phyloP scores from a whole-genome alignment of 2,797 vertebrate species.

The Echeneis naucrates region DNA sequence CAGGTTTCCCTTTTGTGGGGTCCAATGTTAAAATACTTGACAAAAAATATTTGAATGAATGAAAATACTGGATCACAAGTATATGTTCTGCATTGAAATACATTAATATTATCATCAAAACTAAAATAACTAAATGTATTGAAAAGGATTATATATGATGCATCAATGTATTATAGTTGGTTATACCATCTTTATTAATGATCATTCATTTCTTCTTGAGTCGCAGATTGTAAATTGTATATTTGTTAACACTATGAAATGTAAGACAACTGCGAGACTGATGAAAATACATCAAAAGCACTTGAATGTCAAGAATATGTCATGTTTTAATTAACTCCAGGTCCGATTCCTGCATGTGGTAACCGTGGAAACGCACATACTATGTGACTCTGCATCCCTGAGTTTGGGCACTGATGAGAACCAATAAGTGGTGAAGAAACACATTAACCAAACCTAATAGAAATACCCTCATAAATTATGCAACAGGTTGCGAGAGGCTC shows the following conservation, averaged over 20 bases:
- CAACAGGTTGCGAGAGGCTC: constrained; percentile 71
- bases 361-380: constrained; percentile 64
- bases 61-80: not conserved
- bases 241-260: no score
- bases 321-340: constrained; percentile 56
- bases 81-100: not conserved
- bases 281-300: constrained; percentile 38
- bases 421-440: constrained; percentile 69
- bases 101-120: not conserved
- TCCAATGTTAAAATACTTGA: not conserved
- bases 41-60: not conserved
- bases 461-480: constrained; percentile 79
- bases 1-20: not conserved
- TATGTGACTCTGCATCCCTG: constrained; percentile 16
- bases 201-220: not conserved
- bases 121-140: no score
- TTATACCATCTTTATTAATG: not conserved
- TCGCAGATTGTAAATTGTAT: not conserved
- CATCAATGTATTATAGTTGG: no score
- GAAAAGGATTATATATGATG: no score
- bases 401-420: constrained; percentile 60
- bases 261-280: no score
- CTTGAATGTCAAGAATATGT: constrained; percentile 42
- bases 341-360: constrained; percentile 49
- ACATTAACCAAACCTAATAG: constrained; percentile 76